Evolutionary conservation across 2,888 invertebrate genomes (phyloP), one percentile per base, ranked within the genome.

Genomic region (Fissipunctia ypsillon): DNA sequence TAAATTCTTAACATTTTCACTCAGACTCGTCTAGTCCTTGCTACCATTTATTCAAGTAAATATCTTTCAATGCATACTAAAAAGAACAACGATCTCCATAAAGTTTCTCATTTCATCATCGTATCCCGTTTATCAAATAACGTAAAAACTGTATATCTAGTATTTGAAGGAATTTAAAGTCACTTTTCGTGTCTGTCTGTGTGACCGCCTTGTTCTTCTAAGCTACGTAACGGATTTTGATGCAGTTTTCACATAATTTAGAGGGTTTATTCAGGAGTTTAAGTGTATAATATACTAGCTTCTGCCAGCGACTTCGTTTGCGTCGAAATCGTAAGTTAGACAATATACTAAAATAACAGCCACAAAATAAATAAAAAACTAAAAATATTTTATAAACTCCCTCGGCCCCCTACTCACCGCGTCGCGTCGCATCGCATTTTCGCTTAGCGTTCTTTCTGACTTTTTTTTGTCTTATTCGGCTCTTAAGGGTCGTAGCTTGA

Each of bases 71-170:
- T 76, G 60, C 7, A 48, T 56, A 66, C 12, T 80, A 54, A 67
- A 70, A 22, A 57, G 70, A 93, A 88, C 71, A 78, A 84, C 80
- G 85, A 88, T 88, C 79, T 71, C 43, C 67, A 79, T 79, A 81
- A 81, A 80, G 25, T n/a, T 48, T 67, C 57, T 48, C 66, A 43
- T 79, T 79, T 79, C 76, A 80, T 79, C 73, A 73, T 69, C 76
- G 80, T 71, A 79, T 78, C 72, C 69, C 68, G 25, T 75, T 73
- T 71, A 76, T 48, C 35, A 65, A 68, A 63, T 60, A 68, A 59
- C 57, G 16, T 61, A 56, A 73, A 48, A 77, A 77, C 25, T 54
- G 56, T 80, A 22, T 45, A 41, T n/a, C 28, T 28, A 38, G 38
- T 38, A 9, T 38, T 9, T 38, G 38, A 5, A 1, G 38, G 38